Evolutionary conservation across 2,888 invertebrate species (phyloP), one percentile per base, ranked within the genome.

Genomic region (Philereme vetulata): DNA sequence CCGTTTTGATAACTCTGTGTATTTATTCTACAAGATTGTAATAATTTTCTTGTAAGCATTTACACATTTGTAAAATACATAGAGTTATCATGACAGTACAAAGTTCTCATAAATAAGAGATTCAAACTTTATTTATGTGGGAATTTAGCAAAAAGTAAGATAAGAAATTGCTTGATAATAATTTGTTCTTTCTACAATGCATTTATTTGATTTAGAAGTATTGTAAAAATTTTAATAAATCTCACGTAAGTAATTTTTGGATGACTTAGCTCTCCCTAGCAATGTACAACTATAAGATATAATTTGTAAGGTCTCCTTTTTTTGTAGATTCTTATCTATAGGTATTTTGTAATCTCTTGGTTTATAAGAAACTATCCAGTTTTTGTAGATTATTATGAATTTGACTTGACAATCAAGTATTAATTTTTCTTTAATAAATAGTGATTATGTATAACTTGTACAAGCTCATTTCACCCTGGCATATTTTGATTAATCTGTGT

Each of bases 291-390:
- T 88, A 73, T 89, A 88, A 88, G 87, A 80, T 85, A 82, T 90
- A 86, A 87, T 88, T 89, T 88, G 77, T 89, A 90, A 90, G 89
- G 81, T 80, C 78, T 21, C 74, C 81, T 85, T 83, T 82, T 82
- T 87, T 86, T 88, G 88, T 90, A 90, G 90, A 90, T 84, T 88
- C 84, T 82, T 84, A 82, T 83, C 77, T 77, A 81, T 89, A 90
- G 82, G 87, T 88, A 90, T 86, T 86, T 88, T 89, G 89, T 91
- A 91, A 90, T 90, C 90, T 90, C 88, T 79, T 87, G 82, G 85
- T 85, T 62, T 87, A 85, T 86, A 82, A 83, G 82, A 78, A 80
- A 79, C 51, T 79, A 84, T 80, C 78, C 82, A 80, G 81, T 81
- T 83, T 69, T 82, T 83, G 80, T 88, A 86, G 88, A 85, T 76